A percentile compares a stretch with the other conserved stretches of the same genome.
These are phyloP conservation scores for Tympanoctomys barrerae DNA, from an alignment of 2,797 vertebrate species.

Conservation along the genomic window DNA sequence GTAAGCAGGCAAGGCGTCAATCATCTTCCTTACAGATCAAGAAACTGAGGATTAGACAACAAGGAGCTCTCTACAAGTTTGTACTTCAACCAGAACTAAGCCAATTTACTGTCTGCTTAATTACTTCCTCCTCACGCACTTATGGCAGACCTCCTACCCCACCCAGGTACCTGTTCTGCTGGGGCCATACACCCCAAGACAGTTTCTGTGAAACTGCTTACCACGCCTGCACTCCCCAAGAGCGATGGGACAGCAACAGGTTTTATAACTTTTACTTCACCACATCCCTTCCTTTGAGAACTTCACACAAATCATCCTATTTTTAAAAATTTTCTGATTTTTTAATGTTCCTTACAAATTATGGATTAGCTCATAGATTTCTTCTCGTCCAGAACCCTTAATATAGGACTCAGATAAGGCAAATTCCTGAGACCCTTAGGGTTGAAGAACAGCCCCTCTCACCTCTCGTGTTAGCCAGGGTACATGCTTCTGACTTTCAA, in stretches of 20 bases:
- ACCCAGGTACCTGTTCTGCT: background rate
- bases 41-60: background rate
- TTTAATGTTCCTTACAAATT: background rate
- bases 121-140: background rate
- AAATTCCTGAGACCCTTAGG: background rate
- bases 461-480: background rate
- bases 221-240: background rate
- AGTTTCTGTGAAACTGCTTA: background rate
- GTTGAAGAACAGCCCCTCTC: background rate
- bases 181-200: background rate
- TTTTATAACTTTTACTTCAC: background rate
- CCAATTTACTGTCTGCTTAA: background rate
- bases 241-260: too few relatives aligned
- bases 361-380: background rate
- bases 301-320: background rate
- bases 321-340: constrained; percentile 10
- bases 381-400: background rate
- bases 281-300: background rate
- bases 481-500: background rate
- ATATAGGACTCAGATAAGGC: background rate
- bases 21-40: background rate
- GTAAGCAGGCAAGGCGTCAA: background rate
- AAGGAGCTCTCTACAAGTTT: background rate
- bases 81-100: background rate
- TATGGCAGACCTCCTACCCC: background rate